These are phyloP conservation scores for Ciconia maguari DNA, from an alignment of 2,113 vertebrate species.

Conservation along the genomic window DNA sequence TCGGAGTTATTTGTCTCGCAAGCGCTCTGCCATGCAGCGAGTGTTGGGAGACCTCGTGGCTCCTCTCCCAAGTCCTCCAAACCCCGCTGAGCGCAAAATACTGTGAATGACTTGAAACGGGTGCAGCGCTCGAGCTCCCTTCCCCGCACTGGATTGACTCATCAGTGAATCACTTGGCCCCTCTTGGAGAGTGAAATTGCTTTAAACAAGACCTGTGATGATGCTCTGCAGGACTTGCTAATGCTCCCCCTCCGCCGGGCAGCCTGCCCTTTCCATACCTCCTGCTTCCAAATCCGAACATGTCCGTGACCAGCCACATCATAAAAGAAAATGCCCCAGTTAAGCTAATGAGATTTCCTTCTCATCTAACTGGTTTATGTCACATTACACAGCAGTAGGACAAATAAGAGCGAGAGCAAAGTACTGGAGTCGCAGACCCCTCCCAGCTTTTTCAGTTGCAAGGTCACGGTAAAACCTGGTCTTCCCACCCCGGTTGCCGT, in stretches of 20 bases:
- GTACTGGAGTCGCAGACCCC: neutral
- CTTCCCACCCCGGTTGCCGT: neutral
- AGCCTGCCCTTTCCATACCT: neutral
- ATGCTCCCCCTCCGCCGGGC: neutral
- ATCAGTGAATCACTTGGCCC: constrained; percentile 29
- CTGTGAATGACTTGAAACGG: neutral
- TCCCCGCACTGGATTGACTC: neutral
- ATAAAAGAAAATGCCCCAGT: neutral
- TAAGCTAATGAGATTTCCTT: neutral
- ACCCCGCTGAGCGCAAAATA: neutral
- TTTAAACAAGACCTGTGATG: neutral
- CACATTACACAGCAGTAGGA: neutral
- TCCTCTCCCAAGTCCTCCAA: neutral
- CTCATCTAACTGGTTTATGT: neutral
- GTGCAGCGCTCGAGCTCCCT: neutral
- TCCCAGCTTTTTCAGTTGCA: neutral
- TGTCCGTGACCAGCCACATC: neutral
- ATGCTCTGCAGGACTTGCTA: neutral
- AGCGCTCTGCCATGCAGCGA: fast-evolving
- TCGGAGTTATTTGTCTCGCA: neutral
- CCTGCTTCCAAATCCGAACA: neutral
- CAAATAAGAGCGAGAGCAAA: constrained; percentile 18
- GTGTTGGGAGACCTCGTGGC: neutral
- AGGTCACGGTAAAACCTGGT: neutral
- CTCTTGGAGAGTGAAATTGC: neutral